A percentile compares a stretch with the other conserved stretches of the same genome.
Evolutionary conservation across 2,888 invertebrate species (phyloP).

Genomic region (Abscondita cerata): DNA sequence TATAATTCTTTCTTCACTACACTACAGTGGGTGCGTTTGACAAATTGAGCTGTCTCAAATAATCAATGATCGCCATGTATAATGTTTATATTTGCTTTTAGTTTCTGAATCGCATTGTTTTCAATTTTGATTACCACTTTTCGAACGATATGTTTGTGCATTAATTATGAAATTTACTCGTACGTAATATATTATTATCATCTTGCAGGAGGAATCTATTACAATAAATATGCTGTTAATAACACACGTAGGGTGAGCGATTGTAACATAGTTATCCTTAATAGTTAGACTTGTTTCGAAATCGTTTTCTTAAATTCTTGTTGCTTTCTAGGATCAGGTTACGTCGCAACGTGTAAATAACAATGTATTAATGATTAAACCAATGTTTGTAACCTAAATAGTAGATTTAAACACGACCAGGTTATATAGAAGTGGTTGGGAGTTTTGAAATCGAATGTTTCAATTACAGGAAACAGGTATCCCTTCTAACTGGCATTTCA

Average conservation of each 20-base stretch:
- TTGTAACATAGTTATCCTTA: slow-evolving; percentile 10
- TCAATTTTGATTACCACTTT: not conserved
- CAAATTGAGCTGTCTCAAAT: slow-evolving; percentile 15
- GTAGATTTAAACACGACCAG: slow-evolving; percentile 24
- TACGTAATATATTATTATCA: not conserved
- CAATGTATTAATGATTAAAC: slow-evolving; percentile 30
- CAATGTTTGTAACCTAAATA: slow-evolving; percentile 28
- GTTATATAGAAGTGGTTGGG: slow-evolving; percentile 4
- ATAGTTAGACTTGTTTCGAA: slow-evolving; percentile 13
- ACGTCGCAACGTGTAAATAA: slow-evolving; percentile 22
- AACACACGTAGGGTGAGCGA: not conserved
- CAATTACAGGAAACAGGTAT: slow-evolving; percentile 34
- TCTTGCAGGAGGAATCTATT: not conserved
- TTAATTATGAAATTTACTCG: not conserved
- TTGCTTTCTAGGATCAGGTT: slow-evolving; percentile 28
- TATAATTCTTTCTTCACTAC: slow-evolving; percentile 20
- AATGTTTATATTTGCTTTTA: slow-evolving; percentile 1
- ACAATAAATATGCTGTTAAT: not conserved
- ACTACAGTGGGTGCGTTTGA: slow-evolving; percentile 13
- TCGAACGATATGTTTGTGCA: not conserved
- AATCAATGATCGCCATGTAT: slow-evolving; percentile 1
- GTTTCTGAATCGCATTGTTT: not conserved
- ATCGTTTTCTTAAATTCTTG: slow-evolving; percentile 18
- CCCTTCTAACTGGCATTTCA: slow-evolving; percentile 26
- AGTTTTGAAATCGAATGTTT: slow-evolving; percentile 37